Evolutionary conservation across 1,140 invertebrate species (phyloP).

Genomic region (Calephelis virginiensis): DNA sequence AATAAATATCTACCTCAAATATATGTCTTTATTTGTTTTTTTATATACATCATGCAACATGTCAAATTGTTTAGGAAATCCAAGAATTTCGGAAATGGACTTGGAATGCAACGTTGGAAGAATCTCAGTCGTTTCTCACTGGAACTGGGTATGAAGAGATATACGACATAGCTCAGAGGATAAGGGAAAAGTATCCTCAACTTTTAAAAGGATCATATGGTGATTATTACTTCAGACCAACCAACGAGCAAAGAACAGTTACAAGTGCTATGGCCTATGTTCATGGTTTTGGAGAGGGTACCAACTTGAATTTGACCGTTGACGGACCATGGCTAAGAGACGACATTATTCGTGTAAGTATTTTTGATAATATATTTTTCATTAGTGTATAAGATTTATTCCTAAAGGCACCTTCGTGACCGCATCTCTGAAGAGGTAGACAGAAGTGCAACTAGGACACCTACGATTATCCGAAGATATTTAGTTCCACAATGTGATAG

Average conservation of each 20-base stretch:
- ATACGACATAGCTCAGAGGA: conserved; percentile 48
- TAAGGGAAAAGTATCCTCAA: conserved; percentile 45
- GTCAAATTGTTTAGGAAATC: conserved; percentile 42
- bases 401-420: too few species aligned
- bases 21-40: neutral
- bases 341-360: conserved; percentile 52
- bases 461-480: too few species aligned
- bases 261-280: conserved; percentile 57
- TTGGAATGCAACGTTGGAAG: conserved; percentile 55
- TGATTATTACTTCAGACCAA: conserved; percentile 54
- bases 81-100: conserved; percentile 48
- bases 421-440: too few species aligned
- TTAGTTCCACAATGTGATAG: too few species aligned
- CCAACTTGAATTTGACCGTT: conserved; percentile 37
- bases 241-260: conserved; percentile 56
- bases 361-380: neutral
- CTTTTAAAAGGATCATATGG: conserved; percentile 33
- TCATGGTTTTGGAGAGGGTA: conserved; percentile 45
- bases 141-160: conserved; percentile 57
- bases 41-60: too few species aligned
- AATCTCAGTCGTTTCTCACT: conserved; percentile 47
- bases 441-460: too few species aligned
- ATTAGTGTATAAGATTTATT: too few species aligned
- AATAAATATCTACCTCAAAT: too few species aligned
- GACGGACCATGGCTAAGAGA: conserved; percentile 40